phyloP scores from a whole-genome alignment of 2,888 invertebrate genomes.

The Meloe dianella region DNA sequence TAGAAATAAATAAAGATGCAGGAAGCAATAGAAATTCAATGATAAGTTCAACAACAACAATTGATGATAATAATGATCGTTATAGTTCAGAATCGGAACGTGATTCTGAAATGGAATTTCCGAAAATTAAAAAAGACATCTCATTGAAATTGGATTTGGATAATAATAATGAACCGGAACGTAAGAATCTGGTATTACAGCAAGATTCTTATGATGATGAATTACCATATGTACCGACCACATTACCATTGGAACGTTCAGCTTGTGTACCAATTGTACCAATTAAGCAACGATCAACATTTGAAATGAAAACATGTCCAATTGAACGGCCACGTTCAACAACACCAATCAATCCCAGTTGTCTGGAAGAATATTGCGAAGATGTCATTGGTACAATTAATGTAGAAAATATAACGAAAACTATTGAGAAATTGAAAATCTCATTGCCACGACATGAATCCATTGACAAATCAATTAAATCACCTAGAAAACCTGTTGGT shows the following conservation, averaged over 20 bases:
- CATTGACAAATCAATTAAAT: constrained; percentile 58
- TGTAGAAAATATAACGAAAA: constrained; percentile 49
- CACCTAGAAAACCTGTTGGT: constrained; percentile 60
- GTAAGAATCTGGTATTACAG: constrained; percentile 76
- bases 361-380: constrained; percentile 74
- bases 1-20: constrained; percentile 17
- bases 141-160: constrained; percentile 59
- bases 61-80: constrained; percentile 61
- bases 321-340: constrained; percentile 77
- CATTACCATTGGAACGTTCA: constrained; percentile 83
- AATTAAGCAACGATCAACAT: constrained; percentile 70
- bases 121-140: constrained; percentile 52
- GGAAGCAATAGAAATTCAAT: constrained; percentile 37
- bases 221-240: constrained; percentile 89
- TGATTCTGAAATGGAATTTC: constrained; percentile 65
- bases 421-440: constrained; percentile 72
- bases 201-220: constrained; percentile 86
- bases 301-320: constrained; percentile 71
- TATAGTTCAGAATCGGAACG: constrained; percentile 73
- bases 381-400: constrained; percentile 51
- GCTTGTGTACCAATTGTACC: constrained; percentile 82
- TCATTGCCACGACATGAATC: constrained; percentile 63
- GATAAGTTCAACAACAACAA: constrained; percentile 45
- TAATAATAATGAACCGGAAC: constrained; percentile 69
- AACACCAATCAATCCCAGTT: constrained; percentile 74